Evolutionary conservation across 2,888 invertebrate species (phyloP).

Genomic region (Clusia tigrina): DNA sequence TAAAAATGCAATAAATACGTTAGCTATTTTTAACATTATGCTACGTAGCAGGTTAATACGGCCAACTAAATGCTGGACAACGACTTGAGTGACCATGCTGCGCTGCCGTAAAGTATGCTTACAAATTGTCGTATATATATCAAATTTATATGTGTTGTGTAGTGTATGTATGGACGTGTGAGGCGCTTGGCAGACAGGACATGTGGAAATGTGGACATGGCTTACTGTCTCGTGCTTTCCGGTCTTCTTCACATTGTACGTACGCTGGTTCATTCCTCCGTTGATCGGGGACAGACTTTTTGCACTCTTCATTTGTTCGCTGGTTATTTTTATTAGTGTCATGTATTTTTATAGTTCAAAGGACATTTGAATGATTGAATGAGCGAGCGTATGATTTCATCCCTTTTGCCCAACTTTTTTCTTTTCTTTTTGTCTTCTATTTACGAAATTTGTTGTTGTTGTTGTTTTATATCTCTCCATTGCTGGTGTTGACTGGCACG

Average conservation of each 20-base stretch:
- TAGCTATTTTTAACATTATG: constrained; percentile 43
- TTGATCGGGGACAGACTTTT: constrained; percentile 16
- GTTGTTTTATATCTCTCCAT: too few relatives aligned
- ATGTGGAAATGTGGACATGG: not conserved
- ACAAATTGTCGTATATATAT: constrained; percentile 46
- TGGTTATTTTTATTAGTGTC: constrained; percentile 62
- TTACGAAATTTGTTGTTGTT: constrained; percentile 54
- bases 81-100: constrained; percentile 44
- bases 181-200: not conserved
- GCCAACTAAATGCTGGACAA: constrained; percentile 22
- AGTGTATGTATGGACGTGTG: not conserved
- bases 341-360: constrained; percentile 64
- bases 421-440: constrained; percentile 9
- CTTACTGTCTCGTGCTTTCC: not conserved
- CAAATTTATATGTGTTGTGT: constrained; percentile 5
- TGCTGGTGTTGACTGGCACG: constrained; percentile 39
- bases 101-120: constrained; percentile 54
- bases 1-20: constrained; percentile 57
- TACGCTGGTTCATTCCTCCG: not conserved
- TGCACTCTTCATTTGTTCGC: constrained; percentile 27
- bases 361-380: constrained; percentile 64
- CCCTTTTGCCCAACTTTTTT: constrained; percentile 42
- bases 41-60: constrained; percentile 11
- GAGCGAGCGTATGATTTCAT: constrained; percentile 63
- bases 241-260: not conserved